Evolutionary conservation across 1,140 invertebrate species (phyloP), one percentile per base, ranked within the genome.

Genomic region (Drosophila ficusphila): DNA sequence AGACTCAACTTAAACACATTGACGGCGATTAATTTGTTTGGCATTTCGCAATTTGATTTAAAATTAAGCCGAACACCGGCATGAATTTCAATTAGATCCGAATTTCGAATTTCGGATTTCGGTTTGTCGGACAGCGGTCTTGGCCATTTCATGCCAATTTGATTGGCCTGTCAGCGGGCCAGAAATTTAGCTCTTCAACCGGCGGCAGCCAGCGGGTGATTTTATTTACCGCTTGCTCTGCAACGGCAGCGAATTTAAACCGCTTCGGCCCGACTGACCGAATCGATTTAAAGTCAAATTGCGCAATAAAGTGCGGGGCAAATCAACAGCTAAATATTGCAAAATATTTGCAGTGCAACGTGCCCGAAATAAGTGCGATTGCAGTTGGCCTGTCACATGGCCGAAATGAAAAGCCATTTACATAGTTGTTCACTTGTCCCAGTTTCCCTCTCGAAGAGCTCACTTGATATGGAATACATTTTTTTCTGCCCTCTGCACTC

Each of bases 1-100:
- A 21, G 49, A 36, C 70, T 56, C 56, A 39, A 54, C 74, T 79
- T 58, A 62, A 65, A 76, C 76, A 69, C 81, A 71, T 72, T 61
- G 69, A 36, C 53, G 51, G 61, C 79, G 83, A 86, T 83, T 83
- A 79, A 83, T 83, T 79, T 86, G 67, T 85, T 69, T 69, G 81
- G 81, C 58, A 61, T 81, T 85, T 76, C 16, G 52, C 68, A 64
- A 77, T 82, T 82, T 69, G 81, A 85, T 86, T 73, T 76, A 68
- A 85, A 86, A 79, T 76, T 73, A 69, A 85, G 73, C 62, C 52
- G 21, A 52, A 33, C 49, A 64, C 47, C 57, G 61, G 62, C 72
- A 54, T 86, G 81, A 86, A 88, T 85, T 85, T 85, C 82, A 86
- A 85, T 88, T 86, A 74, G 72, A 72, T 61, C 25, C 52, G 68